These are phyloP conservation scores for Luperina nickerlii DNA, from an alignment of 2,888 invertebrate species.

Conservation along the genomic window DNA sequence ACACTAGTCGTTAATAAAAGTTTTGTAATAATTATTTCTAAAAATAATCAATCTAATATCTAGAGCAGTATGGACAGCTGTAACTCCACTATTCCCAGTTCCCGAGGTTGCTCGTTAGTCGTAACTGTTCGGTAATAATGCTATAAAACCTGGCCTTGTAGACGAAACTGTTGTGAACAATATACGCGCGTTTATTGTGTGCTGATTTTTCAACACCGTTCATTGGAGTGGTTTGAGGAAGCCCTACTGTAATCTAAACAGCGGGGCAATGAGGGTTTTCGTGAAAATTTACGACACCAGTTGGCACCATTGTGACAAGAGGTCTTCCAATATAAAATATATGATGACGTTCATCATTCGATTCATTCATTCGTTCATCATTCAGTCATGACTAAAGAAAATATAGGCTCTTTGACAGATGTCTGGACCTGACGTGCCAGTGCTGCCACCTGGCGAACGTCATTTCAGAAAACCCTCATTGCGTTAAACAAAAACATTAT, in stretches of 20 bases:
- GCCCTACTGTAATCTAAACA: not conserved
- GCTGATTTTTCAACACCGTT: slow-evolving; percentile 3
- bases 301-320: no score
- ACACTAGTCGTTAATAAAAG: not conserved
- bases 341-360: no score
- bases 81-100: slow-evolving; percentile 61
- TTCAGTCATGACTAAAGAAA: no score
- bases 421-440: no score
- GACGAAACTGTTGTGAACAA: slow-evolving; percentile 5
- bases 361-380: no score
- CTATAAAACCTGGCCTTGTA: slow-evolving; percentile 67
- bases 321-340: no score
- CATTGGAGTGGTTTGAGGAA: not conserved
- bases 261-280: no score
- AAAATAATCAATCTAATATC: slow-evolving; percentile 13
- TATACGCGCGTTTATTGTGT: slow-evolving; percentile 1
- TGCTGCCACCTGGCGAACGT: no score
- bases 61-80: slow-evolving; percentile 59
- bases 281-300: no score
- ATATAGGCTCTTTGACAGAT: no score
- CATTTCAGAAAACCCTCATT: no score
- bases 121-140: slow-evolving; percentile 70
- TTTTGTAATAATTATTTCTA: not conserved
- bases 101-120: slow-evolving; percentile 65
- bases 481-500: no score